A percentile compares a stretch with the other conserved stretches of the same genome.
Conservation (phyloP, 53 echinoderm and acorn worm genomes). For the Zoroaster sp. region DNA sequence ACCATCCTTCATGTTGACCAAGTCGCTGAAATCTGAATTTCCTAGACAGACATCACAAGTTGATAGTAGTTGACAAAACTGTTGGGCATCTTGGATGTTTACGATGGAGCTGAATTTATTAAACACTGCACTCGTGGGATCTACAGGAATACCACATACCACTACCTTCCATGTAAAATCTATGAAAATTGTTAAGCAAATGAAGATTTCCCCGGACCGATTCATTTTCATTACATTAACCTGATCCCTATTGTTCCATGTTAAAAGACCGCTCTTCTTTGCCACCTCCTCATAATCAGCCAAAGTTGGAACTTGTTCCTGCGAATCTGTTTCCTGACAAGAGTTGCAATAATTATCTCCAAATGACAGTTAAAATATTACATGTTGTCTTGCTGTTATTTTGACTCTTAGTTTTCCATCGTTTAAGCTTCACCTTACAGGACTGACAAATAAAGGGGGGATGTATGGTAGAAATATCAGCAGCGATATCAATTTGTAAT, state of each 20-base stretch:
- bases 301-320: conserved; percentile 5
- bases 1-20: background rate
- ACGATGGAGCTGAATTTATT: background rate
- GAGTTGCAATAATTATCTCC: background rate
- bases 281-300: background rate
- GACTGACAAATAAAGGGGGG: conserved; percentile 7
- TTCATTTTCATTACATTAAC: background rate
- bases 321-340: background rate
- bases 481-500: background rate
- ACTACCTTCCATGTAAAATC: background rate
- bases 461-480: background rate
- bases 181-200: background rate
- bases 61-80: background rate
- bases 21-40: background rate
- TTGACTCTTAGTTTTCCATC: background rate
- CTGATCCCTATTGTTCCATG: background rate
- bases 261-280: background rate
- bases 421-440: background rate
- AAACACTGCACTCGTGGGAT: background rate
- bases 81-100: background rate
- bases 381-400: background rate
- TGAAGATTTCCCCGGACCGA: background rate
- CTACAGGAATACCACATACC: background rate
- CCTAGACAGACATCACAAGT: background rate
- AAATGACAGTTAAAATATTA: background rate